phyloP scores from a whole-genome alignment of 2,113 vertebrate genomes.

The Silurus meridionalis region DNA sequence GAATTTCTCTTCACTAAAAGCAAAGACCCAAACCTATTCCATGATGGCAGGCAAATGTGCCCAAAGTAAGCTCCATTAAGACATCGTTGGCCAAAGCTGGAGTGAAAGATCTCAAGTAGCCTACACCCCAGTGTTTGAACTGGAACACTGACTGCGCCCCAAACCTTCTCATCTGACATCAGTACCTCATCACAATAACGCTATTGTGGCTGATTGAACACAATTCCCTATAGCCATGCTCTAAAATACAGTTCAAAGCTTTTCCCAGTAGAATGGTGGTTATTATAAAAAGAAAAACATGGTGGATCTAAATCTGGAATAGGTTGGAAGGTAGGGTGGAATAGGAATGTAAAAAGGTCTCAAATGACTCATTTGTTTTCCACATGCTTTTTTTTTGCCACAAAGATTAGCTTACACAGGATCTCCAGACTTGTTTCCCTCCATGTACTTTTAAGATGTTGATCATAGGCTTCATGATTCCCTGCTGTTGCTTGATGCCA shows the following conservation, averaged over 20 bases:
- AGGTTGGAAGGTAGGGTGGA: too few species aligned
- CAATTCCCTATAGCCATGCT: neutral
- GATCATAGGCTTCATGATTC: neutral
- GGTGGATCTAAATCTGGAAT: neutral
- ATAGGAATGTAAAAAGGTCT: neutral
- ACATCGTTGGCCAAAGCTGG: neutral
- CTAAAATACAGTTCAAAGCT: neutral
- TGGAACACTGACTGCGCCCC: neutral
- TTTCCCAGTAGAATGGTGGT: too few species aligned
- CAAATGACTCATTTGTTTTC: neutral
- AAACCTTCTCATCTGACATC: neutral
- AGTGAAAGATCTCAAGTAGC: neutral
- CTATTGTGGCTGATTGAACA: neutral
- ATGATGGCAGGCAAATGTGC: neutral
- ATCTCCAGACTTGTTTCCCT: neutral
- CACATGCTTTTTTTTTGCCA: neutral
- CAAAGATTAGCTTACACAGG: neutral
- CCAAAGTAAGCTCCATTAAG: neutral
- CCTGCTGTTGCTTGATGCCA: conserved; percentile 28
- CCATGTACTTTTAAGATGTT: neutral
- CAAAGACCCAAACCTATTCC: neutral
- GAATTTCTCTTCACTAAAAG: neutral
- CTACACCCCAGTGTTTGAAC: neutral
- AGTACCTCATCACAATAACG: neutral
- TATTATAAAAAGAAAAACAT: neutral